Conservation (phyloP, 2,888 invertebrate genomes). For the Acrocera orbiculus region DNA sequence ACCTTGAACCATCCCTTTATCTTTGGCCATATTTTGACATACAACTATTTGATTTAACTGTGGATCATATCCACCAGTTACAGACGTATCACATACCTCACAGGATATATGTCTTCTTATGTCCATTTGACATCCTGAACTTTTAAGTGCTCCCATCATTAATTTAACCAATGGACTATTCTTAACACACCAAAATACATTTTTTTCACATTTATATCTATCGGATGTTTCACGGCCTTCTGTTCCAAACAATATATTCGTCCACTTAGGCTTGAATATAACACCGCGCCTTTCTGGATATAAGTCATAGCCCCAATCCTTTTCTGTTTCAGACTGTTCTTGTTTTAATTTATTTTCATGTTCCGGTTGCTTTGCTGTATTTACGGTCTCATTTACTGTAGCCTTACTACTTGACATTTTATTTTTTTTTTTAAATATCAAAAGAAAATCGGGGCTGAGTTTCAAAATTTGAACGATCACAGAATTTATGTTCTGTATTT, state of each 20-base stretch:
- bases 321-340: too few relatives aligned
- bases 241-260: constrained; percentile 39
- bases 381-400: too few relatives aligned
- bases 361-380: too few relatives aligned
- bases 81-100: constrained; percentile 67
- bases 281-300: constrained; percentile 63
- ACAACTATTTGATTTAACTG: constrained; percentile 47
- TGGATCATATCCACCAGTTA: constrained; percentile 68
- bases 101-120: constrained; percentile 78
- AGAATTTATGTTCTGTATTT: too few relatives aligned
- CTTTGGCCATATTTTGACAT: constrained; percentile 68
- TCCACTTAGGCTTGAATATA: constrained; percentile 36
- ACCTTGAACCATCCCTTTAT: constrained; percentile 53
- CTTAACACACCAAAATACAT: constrained; percentile 56
- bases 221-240: constrained; percentile 53
- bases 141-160: constrained; percentile 66
- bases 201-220: constrained; percentile 62
- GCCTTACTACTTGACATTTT: too few relatives aligned
- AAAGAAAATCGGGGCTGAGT: too few relatives aligned
- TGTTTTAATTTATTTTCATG: too few relatives aligned
- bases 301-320: constrained; percentile 57
- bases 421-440: too few relatives aligned
- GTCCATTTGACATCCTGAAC: constrained; percentile 48
- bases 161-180: constrained; percentile 66
- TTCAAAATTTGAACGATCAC: too few relatives aligned